These are phyloP conservation scores for Lamprotornis superbus DNA, from an alignment of 2,113 vertebrate genomes.

Conservation along the genomic window DNA sequence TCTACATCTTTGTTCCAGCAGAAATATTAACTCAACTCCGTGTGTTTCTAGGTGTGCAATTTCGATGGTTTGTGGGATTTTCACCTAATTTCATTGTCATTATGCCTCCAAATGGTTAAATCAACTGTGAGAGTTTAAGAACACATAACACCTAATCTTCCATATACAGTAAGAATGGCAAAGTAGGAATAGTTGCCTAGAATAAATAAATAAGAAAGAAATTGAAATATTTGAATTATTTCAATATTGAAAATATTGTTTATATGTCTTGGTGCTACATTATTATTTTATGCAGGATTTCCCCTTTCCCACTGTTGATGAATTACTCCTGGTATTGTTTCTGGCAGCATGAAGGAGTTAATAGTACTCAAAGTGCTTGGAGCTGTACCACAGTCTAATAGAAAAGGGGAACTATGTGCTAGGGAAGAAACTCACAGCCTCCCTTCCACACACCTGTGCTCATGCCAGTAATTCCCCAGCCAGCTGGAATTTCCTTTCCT, in stretches of 20 bases:
- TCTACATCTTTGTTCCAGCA: background rate
- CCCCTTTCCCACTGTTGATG: background rate
- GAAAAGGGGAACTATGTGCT: background rate
- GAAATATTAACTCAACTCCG: background rate
- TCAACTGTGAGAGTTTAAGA: background rate
- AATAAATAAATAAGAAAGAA: background rate
- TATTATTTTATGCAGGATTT: background rate
- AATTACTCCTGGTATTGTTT: background rate
- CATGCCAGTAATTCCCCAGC: background rate
- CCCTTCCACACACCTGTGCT: background rate
- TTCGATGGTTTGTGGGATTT: background rate
- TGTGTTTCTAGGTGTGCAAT: background rate
- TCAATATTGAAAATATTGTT: background rate
- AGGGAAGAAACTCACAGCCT: background rate
- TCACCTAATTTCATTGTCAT: background rate
- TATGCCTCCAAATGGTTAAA: background rate
- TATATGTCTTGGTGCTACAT: background rate
- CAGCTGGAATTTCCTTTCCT: background rate
- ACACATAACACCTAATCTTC: background rate
- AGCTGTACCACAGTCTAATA: accelerated
- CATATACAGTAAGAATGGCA: background rate
- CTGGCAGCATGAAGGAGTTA: background rate
- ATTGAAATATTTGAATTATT: background rate
- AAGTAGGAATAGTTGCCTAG: background rate
- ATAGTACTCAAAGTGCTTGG: background rate